Base-by-base conservation (phyloP, 2,797 vertebrate genomes). In the Bradypus variegatus region DNA sequence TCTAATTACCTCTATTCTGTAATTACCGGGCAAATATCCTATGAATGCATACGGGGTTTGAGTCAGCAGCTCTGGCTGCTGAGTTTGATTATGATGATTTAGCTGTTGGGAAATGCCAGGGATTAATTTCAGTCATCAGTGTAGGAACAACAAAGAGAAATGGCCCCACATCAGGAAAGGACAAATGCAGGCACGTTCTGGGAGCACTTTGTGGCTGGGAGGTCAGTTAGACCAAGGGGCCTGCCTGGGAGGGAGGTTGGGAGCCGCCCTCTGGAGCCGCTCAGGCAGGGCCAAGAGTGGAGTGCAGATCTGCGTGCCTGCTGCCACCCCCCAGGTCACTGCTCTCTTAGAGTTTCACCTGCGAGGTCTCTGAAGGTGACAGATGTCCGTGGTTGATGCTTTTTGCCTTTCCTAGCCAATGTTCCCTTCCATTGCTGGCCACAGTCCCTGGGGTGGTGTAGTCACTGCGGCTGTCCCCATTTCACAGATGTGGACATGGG, bases 81-180 rank as follows among this genome's bases (percentile, higher is more conserved):
- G 95, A 92, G 93, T 96, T 96, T 96, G 96, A 96, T 96, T 96
- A 96, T 96, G 95, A 96, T 96, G 96, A 96, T 96, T 96, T 96
- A 96, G 94, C 95, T 96, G 96, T 93, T 95, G 96, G 95, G 94
- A 96, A 96, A 96, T 95, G 95, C 96, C 96, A 95, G 93, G 95
- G 95, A 96, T 96, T 96, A 96, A 96, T 96, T 96, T 95, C 95
- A 94, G 96, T 96, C 94, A 95, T 95, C 95, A 95, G 90, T 93
- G 91, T 87, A 96, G 95, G 94, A 95, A 95, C 95, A 96, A 96
- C 95, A 96, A 95, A 94, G 94, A 96, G 89, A 94, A 94, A 96
- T 85, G 94, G 92, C 89, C 95, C 86, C 77, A 33, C 87, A 92
- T 96, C 91, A 95, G 92, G 78, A 86, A 75, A 93, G 93, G 81